Conservation (phyloP, 2,888 invertebrate species). For the Frankliniella fusca region DNA sequence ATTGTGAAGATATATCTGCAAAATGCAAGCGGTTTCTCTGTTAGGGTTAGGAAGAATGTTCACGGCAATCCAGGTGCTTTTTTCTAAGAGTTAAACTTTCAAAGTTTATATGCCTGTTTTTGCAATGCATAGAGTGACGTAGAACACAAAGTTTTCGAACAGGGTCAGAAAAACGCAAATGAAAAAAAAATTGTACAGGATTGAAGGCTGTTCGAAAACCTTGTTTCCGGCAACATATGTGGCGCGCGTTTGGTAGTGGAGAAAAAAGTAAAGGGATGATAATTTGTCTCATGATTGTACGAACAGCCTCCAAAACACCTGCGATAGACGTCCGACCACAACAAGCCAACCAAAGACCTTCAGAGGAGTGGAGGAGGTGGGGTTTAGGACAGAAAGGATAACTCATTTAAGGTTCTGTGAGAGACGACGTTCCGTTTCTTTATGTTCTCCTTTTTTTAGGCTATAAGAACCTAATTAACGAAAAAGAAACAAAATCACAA, state of each 20-base stretch:
- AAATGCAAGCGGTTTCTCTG: constrained; percentile 37
- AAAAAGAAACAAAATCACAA: too few relatives aligned
- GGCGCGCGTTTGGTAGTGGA: constrained; percentile 27
- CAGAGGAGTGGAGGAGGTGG: neutral
- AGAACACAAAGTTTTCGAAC: constrained; percentile 48
- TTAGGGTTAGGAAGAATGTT: neutral
- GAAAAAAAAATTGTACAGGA: constrained; percentile 45
- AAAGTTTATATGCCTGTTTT: too few relatives aligned
- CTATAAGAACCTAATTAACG: too few relatives aligned
- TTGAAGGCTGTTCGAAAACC: constrained; percentile 67
- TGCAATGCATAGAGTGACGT: constrained; percentile 10
- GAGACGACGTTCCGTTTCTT: too few relatives aligned
- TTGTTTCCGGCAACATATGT: constrained; percentile 44
- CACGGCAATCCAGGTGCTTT: neutral
- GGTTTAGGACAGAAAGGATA: too few relatives aligned
- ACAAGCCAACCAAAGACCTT: neutral
- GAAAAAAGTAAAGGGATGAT: constrained; percentile 27
- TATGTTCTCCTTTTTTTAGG: too few relatives aligned
- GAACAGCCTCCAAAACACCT: constrained; percentile 40
- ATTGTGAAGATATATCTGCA: constrained; percentile 94
- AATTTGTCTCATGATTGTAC: constrained; percentile 33
- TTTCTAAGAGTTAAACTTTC: too few relatives aligned
- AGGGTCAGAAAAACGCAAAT: constrained; percentile 40
- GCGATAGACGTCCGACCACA: constrained; percentile 17
- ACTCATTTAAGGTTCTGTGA: too few relatives aligned